phyloP scores from a whole-genome alignment of 30 jellyfish, hydroid and myxozoan genomes.

The Pseudorhiza aurosa region DNA sequence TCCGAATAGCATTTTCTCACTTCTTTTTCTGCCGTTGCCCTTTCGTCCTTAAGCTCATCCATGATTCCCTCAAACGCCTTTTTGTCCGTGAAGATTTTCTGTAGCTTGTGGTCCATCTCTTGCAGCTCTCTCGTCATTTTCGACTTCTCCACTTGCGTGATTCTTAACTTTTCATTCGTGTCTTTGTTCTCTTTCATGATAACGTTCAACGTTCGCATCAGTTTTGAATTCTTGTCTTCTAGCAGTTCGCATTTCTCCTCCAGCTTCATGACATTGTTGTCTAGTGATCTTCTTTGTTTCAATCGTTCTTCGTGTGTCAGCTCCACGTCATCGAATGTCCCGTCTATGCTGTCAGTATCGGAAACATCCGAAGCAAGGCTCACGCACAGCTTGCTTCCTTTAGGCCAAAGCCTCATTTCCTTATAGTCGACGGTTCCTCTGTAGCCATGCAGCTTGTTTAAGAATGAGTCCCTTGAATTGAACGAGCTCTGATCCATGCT shows the following conservation, averaged over 20 bases:
- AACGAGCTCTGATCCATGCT: neutral
- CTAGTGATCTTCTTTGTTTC: slow-evolving; percentile 28
- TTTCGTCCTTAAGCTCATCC: slow-evolving; percentile 28
- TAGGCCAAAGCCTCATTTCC: slow-evolving; percentile 29
- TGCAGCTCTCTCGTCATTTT: slow-evolving; percentile 42
- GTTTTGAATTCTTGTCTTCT: slow-evolving; percentile 65
- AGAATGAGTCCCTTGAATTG: slow-evolving; percentile 1
- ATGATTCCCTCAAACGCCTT: slow-evolving; percentile 17
- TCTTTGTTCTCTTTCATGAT: slow-evolving; percentile 75
- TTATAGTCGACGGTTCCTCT: neutral
- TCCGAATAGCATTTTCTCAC: slow-evolving; percentile 36
- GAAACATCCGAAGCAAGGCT: slow-evolving; percentile 45
- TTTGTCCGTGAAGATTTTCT: slow-evolving; percentile 26
- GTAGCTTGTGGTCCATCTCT: slow-evolving; percentile 15
- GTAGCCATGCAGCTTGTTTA: neutral
- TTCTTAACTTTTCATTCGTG: slow-evolving; percentile 60
- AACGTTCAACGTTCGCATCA: slow-evolving; percentile 59
- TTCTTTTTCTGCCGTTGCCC: slow-evolving; percentile 26
- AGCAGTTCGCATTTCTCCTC: slow-evolving; percentile 66
- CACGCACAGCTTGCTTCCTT: slow-evolving; percentile 23
- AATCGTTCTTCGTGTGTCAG: slow-evolving; percentile 31
- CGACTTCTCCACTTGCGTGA: slow-evolving; percentile 46
- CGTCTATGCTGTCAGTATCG: slow-evolving; percentile 61
- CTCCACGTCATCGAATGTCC: slow-evolving; percentile 25
- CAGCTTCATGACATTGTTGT: slow-evolving; percentile 38